Evolutionary conservation across 2,888 invertebrate species (phyloP).

Genomic region (Orthosia gothica): DNA sequence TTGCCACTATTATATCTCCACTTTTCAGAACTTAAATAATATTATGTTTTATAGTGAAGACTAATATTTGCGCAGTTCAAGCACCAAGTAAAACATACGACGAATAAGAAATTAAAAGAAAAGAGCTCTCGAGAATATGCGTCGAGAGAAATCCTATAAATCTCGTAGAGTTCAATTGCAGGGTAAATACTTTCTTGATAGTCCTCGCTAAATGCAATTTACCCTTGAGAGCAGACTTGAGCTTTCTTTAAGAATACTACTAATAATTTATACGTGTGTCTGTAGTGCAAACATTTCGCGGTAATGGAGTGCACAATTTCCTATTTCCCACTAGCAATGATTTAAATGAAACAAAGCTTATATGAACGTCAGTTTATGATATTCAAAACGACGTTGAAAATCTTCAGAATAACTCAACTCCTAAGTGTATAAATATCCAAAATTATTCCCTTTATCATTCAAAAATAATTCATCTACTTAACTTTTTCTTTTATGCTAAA

Average conservation of each 20-base stretch:
- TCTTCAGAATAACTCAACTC: slow-evolving; percentile 76
- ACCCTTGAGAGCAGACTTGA: slow-evolving; percentile 69
- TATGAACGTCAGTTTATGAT: slow-evolving; percentile 38
- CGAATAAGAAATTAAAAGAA: slow-evolving; percentile 70
- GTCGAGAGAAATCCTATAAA: slow-evolving; percentile 78
- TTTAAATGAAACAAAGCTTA: slow-evolving; percentile 38
- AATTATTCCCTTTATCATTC: slow-evolving; percentile 90
- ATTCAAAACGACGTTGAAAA: slow-evolving; percentile 68
- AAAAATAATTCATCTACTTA: slow-evolving; percentile 91
- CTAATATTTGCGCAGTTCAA: slow-evolving; percentile 58
- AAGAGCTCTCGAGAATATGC: slow-evolving; percentile 67
- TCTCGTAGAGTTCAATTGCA: slow-evolving; percentile 81
- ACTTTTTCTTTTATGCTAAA: slow-evolving; percentile 91
- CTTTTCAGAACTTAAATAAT: slow-evolving; percentile 23
- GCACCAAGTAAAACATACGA: slow-evolving; percentile 60
- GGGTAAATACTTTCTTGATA: slow-evolving; percentile 80
- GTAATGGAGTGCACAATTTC: background rate
- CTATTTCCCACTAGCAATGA: background rate
- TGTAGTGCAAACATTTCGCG: background rate
- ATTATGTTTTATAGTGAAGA: slow-evolving; percentile 44
- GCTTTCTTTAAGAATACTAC: slow-evolving; percentile 62
- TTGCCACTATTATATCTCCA: background rate
- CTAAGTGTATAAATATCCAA: slow-evolving; percentile 87
- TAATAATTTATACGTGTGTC: slow-evolving; percentile 48
- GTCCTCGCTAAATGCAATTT: slow-evolving; percentile 79